A percentile compares a stretch with the other conserved stretches of the same genome.
Conservation (phyloP, 2,888 invertebrate genomes). For the Periphyllus acericola region DNA sequence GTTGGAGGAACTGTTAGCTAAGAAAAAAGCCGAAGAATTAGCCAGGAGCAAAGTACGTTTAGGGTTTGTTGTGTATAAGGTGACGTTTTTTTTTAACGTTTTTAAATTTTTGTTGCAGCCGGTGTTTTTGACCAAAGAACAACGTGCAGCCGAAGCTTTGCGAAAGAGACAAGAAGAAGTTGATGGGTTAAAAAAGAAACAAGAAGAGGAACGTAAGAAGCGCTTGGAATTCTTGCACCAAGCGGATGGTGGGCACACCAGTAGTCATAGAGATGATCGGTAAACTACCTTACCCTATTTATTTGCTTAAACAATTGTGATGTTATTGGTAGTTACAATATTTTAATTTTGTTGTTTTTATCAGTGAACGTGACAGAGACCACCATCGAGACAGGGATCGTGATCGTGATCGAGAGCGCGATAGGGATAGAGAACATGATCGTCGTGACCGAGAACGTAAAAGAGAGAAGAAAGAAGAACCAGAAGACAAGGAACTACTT, state of each 20-base stretch:
- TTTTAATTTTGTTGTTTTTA: not conserved
- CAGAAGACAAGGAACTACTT: constrained; percentile 73
- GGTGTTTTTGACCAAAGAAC: constrained; percentile 95
- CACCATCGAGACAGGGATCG: constrained; percentile 59
- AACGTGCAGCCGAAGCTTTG: constrained; percentile 89
- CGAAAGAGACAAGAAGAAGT: constrained; percentile 90
- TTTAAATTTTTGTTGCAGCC: constrained; percentile 71
- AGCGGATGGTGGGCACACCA: constrained; percentile 57
- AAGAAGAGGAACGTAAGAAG: constrained; percentile 77
- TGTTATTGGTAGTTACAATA: not conserved
- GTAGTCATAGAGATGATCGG: constrained; percentile 45
- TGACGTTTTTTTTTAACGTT: not conserved
- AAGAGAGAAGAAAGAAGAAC: constrained; percentile 65
- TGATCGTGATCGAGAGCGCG: constrained; percentile 62
- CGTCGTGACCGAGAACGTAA: constrained; percentile 69
- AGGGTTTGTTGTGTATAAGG: not conserved
- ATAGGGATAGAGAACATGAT: constrained; percentile 52
- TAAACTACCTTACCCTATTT: not conserved
- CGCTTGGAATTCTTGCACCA: constrained; percentile 70
- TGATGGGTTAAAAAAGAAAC: constrained; percentile 79
- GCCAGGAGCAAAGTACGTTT: constrained; percentile 82
- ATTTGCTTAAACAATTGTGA: too few species aligned
- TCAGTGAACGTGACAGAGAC: constrained; percentile 56
- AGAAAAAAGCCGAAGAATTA: constrained; percentile 95
- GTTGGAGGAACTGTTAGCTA: constrained; percentile 92